phyloP scores from a whole-genome alignment of 2,888 invertebrate species.

The Morpho deidamia region DNA sequence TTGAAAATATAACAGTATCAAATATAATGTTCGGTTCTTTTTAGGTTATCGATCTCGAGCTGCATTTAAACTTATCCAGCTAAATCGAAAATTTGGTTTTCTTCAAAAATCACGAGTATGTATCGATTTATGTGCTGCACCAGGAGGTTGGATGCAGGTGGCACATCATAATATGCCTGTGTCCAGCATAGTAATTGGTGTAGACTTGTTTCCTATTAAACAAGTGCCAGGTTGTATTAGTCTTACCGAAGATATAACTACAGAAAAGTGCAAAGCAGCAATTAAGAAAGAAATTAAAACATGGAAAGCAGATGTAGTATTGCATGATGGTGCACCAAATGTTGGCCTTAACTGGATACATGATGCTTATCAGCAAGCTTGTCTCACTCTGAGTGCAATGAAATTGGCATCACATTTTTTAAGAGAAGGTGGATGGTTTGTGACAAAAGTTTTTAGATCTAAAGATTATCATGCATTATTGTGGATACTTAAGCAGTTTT shows the following conservation, averaged over 20 bases:
- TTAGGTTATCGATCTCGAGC: slow-evolving; percentile 97
- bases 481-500: slow-evolving; percentile 97
- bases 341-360: slow-evolving; percentile 97
- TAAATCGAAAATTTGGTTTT: slow-evolving; percentile 98
- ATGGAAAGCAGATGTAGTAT: slow-evolving; percentile 97
- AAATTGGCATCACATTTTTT: slow-evolving; percentile 95
- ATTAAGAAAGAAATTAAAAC: slow-evolving; percentile 92
- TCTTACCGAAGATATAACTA: slow-evolving; percentile 96
- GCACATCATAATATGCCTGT: slow-evolving; percentile 98
- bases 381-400: slow-evolving; percentile 93
- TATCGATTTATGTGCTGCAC: slow-evolving; percentile 98
- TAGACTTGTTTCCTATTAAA: slow-evolving; percentile 96
- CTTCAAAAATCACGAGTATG: slow-evolving; percentile 97
- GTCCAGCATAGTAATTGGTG: slow-evolving; percentile 95
- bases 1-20: not conserved
- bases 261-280: slow-evolving; percentile 91
- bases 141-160: slow-evolving; percentile 99
- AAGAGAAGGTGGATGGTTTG: slow-evolving; percentile 95
- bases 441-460: slow-evolving; percentile 98
- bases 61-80: slow-evolving; percentile 98
- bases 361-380: slow-evolving; percentile 97
- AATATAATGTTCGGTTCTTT: slow-evolving; percentile 21
- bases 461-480: slow-evolving; percentile 97
- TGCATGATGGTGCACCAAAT: slow-evolving; percentile 99
- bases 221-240: slow-evolving; percentile 93